phyloP scores from a whole-genome alignment of 2,113 vertebrate species.

The Macheiramphus alcinus region DNA sequence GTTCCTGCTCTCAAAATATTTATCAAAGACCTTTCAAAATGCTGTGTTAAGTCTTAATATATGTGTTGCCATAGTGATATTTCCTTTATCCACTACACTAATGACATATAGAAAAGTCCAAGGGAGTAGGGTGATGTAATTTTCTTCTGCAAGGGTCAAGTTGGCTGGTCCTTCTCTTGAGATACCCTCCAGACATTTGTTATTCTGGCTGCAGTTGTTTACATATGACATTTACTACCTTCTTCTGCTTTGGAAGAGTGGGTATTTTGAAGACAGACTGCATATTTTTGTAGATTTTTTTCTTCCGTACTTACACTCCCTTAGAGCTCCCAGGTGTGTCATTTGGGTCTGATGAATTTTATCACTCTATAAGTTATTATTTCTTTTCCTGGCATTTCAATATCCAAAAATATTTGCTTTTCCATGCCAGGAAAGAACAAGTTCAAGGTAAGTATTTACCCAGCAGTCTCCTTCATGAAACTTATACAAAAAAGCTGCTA shows the following conservation, averaged over 20 bases:
- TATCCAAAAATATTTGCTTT: neutral
- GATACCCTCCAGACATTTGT: neutral
- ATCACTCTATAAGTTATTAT: neutral
- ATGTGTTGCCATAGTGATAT: neutral
- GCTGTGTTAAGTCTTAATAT: neutral
- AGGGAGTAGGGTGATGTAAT: neutral
- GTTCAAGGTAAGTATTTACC: neutral
- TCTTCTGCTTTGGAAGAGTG: neutral
- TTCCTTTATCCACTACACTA: neutral
- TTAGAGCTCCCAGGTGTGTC: neutral
- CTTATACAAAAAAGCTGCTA: neutral
- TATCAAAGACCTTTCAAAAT: neutral
- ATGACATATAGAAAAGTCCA: neutral
- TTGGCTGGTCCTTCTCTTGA: neutral
- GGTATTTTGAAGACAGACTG: neutral
- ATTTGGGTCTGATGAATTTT: neutral
- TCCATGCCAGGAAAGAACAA: neutral
- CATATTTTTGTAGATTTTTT: neutral
- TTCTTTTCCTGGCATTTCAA: neutral
- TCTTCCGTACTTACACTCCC: rapidly evolving
- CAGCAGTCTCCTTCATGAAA: neutral
- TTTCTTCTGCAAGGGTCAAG: neutral
- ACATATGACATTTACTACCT: neutral
- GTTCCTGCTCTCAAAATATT: neutral
- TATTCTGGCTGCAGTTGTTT: neutral